Base-by-base conservation (phyloP, 1,140 invertebrate species). In the Megalonaias nervosa region DNA sequence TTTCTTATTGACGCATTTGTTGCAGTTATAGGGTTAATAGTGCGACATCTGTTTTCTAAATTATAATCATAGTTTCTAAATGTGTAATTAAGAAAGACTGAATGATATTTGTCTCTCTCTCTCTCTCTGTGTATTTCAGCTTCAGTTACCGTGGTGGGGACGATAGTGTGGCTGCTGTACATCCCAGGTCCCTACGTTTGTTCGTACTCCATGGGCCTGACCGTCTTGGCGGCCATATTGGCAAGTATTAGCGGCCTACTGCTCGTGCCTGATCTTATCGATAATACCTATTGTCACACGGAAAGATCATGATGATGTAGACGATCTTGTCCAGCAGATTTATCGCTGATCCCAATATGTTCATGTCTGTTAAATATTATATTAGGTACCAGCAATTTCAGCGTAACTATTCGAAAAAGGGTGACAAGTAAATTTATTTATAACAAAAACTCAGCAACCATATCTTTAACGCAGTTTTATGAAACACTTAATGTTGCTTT, bases 181-280 rank as follows among this genome's bases (percentile, higher is more conserved):
- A 48, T 84, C 12, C 81, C 79, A 9, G 66, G 62, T 60, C 81
- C 81, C 4, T 85, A 77, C 68, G 77, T 82, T 16, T 76, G 81
- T 1, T 84, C 82, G 19, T 85, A 70, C 55, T 86, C 84, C 64
- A 23, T 86, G 69, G 84, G 82, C 4, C 76, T 86, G 14, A 80
- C 78, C 16, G 76, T 86, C 9, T 23, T 86, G 31, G 82, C 74
- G 21, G 60, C 81, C 62, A 71, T 84, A 0, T 76, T 86, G 56
- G 77, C 81, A 48, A 56, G 76, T 58, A 84, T 86, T 60, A 79
- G 82, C 6, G 82, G 80, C 1, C 71, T 79, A 1, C 58, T 86
- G 3, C 69, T 84, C 17, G 83, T 86, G 21, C 84, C 84, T 21
- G 84, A 84, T 68, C 68, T 77, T 4, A 79, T 82, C n/a, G 81